These are phyloP conservation scores for Lithophane leautieri DNA, from an alignment of 2,888 invertebrate species.

Conservation along the genomic window DNA sequence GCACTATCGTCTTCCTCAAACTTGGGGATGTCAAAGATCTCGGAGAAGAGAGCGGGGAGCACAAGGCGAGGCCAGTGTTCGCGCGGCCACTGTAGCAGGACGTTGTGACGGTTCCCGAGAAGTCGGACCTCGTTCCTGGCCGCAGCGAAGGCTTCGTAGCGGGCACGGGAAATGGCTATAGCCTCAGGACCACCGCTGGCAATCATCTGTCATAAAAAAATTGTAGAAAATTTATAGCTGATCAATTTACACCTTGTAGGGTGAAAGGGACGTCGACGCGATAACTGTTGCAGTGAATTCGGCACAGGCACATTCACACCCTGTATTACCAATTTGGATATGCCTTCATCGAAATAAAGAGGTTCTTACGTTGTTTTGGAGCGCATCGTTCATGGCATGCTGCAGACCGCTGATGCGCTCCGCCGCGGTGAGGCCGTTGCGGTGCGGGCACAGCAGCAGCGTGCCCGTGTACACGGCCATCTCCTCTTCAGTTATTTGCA, in stretches of 20 bases:
- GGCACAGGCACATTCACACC: not conserved
- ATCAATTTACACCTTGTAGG: too few relatives aligned
- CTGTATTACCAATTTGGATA: not conserved
- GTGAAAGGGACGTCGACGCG: too few relatives aligned
- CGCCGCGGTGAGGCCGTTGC: slow-evolving; percentile 94
- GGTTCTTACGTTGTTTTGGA: slow-evolving; percentile 89
- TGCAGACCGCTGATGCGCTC: slow-evolving; percentile 91
- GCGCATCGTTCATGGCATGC: slow-evolving; percentile 94
- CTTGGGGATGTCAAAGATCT: slow-evolving; percentile 98
- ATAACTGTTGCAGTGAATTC: not conserved
- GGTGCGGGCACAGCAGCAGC: slow-evolving; percentile 95
- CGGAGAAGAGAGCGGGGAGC: slow-evolving; percentile 98
- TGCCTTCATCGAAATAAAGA: not conserved
- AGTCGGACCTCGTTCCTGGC: slow-evolving; percentile 93
- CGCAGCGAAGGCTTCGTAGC: slow-evolving; percentile 76
- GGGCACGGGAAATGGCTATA: slow-evolving; percentile 61
- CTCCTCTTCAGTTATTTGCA: slow-evolving; percentile 96
- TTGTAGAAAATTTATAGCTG: not conserved
- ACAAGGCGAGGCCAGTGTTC: slow-evolving; percentile 95
- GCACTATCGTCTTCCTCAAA: slow-evolving; percentile 73
- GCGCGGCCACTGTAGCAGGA: slow-evolving; percentile 97
- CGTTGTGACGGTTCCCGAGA: slow-evolving; percentile 95
- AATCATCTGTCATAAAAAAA: slow-evolving; percentile 34
- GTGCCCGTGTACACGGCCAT: slow-evolving; percentile 96
- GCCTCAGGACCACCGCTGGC: slow-evolving; percentile 29